Conservation (phyloP, 2,888 invertebrate species). For the Trichacis sp. region DNA sequence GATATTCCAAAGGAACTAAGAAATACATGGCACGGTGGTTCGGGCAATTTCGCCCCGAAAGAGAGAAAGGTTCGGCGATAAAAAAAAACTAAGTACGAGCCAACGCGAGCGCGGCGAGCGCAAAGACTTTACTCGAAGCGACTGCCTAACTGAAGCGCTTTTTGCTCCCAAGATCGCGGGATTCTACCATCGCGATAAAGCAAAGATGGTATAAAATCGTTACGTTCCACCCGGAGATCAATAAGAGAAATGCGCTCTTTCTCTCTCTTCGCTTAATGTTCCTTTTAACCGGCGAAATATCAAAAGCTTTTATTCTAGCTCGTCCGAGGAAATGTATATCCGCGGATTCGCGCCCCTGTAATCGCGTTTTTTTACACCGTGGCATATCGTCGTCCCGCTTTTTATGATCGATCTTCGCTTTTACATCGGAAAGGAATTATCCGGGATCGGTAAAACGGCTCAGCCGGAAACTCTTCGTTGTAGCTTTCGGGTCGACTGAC, state of each 20-base stretch:
- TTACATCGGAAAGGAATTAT: background rate
- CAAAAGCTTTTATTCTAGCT: slow-evolving; percentile 15
- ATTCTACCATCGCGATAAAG: slow-evolving; percentile 13
- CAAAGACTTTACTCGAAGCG: background rate
- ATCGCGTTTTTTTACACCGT: background rate
- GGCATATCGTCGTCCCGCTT: background rate
- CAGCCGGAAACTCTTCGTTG: background rate
- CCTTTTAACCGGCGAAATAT: background rate
- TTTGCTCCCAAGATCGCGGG: slow-evolving; percentile 14
- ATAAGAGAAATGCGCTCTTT: slow-evolving; percentile 14
- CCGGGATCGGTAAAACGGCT: background rate
- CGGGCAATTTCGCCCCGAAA: slow-evolving; percentile 13
- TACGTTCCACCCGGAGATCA: slow-evolving; percentile 17
- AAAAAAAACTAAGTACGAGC: slow-evolving; percentile 12
- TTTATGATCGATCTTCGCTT: background rate
- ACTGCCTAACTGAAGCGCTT: slow-evolving; percentile 9
- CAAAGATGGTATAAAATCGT: slow-evolving; percentile 14
- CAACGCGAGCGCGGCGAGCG: slow-evolving; percentile 4
- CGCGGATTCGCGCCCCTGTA: background rate
- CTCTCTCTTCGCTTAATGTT: slow-evolving; percentile 22
- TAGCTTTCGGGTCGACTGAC: background rate
- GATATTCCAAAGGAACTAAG: slow-evolving; percentile 10
- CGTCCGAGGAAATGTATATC: slow-evolving; percentile 13
- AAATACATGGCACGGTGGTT: slow-evolving; percentile 3
- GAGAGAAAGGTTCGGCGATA: background rate